These are phyloP conservation scores for Steinernema carpocapsae DNA, from an alignment of 2,888 invertebrate genomes.

Conservation along the genomic window DNA sequence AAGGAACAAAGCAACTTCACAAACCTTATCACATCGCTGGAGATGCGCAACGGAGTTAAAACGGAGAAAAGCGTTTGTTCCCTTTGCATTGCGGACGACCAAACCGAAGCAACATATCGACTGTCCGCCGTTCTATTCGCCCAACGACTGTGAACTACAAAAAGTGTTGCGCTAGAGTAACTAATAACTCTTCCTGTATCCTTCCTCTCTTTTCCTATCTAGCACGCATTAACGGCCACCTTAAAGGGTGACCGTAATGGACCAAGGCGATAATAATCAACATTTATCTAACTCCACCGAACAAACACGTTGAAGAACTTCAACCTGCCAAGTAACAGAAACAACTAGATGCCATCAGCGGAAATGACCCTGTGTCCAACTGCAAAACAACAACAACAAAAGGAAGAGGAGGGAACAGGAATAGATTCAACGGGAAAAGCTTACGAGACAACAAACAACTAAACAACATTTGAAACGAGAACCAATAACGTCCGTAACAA, in stretches of 20 bases:
- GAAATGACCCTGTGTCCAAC: not conserved
- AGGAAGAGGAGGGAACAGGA: conserved; percentile 12
- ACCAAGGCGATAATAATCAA: not conserved
- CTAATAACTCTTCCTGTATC: too few relatives aligned
- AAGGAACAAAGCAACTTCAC: too few relatives aligned
- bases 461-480: conserved; percentile 1
- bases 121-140: too few relatives aligned
- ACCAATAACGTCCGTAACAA: conserved; percentile 23
- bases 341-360: not conserved
- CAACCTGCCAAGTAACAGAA: conserved; percentile 15
- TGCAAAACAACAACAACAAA: conserved; percentile 31
- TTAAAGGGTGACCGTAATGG: not conserved
- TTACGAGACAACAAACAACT: conserved; percentile 16
- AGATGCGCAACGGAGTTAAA: too few relatives aligned
- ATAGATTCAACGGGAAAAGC: conserved; percentile 15
- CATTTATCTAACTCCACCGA: conserved; percentile 22
- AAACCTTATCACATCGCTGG: too few relatives aligned
- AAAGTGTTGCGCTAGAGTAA: too few relatives aligned
- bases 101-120: too few relatives aligned
- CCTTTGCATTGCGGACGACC: too few relatives aligned
- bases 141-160: too few relatives aligned
- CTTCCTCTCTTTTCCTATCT: too few relatives aligned
- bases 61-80: too few relatives aligned
- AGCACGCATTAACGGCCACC: too few relatives aligned
- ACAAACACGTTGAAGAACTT: conserved; percentile 32